Evolutionary conservation across 1,140 invertebrate species (phyloP).

Genomic region (Achroia grisella): DNA sequence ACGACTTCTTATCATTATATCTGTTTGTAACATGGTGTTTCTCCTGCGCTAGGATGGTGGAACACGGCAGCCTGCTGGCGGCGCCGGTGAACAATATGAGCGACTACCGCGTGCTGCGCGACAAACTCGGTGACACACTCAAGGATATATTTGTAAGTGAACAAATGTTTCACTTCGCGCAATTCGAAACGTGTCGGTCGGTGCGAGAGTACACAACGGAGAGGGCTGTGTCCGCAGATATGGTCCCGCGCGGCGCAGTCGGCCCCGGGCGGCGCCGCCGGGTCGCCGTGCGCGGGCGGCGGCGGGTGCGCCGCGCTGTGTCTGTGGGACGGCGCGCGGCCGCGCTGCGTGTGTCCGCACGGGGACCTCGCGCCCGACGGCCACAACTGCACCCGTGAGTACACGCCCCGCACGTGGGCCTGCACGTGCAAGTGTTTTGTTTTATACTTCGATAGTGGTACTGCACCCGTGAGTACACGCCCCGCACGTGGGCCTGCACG

Average conservation of each 20-base stretch:
- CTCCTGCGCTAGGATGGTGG: constrained; percentile 69
- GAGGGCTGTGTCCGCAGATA: constrained; percentile 15
- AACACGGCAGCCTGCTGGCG: constrained; percentile 78
- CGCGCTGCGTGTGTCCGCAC: constrained; percentile 84
- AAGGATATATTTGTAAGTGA: constrained; percentile 80
- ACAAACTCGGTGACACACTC: constrained; percentile 78
- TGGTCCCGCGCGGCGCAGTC: constrained; percentile 30
- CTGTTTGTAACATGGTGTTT: not conserved
- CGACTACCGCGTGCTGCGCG: constrained; percentile 73
- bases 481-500: not conserved
- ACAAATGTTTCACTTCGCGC: too few relatives aligned
- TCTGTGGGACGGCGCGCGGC: constrained; percentile 80
- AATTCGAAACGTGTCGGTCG: too few relatives aligned
- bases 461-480: constrained; percentile 74
- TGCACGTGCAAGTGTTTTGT: too few relatives aligned
- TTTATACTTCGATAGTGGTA: too few relatives aligned
- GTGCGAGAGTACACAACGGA: too few relatives aligned
- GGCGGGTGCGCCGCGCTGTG: constrained; percentile 88
- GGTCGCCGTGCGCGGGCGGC: constrained; percentile 69
- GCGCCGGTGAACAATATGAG: constrained; percentile 77
- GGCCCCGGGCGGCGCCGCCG: constrained; percentile 8
- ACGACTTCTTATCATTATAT: too few relatives aligned
- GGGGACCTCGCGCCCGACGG: constrained; percentile 79
- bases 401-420: not conserved
- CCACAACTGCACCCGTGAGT: constrained; percentile 76